phyloP scores from a whole-genome alignment of 2,113 vertebrate species.

The Sylvilagus bachmani region DNA sequence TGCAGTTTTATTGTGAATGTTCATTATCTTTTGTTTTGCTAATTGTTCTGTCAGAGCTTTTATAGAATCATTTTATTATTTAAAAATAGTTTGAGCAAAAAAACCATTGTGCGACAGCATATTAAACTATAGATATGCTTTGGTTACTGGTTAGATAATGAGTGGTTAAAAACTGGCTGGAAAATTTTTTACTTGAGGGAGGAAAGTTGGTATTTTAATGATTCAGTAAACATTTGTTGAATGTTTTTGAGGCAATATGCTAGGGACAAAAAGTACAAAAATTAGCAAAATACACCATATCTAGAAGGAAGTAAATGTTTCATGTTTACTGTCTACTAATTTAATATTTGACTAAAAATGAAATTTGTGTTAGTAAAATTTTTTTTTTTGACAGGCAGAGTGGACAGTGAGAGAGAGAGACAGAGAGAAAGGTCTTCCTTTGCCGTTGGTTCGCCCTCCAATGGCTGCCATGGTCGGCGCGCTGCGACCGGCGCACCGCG shows the following conservation, averaged over 20 bases:
- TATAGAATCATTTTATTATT: not conserved
- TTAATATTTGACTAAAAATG: slow-evolving; percentile 17
- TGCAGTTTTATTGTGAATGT: slow-evolving; percentile 32
- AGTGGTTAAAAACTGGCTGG: slow-evolving; percentile 26
- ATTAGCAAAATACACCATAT: slow-evolving; percentile 9
- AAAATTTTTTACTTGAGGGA: not conserved
- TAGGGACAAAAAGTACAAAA: not conserved
- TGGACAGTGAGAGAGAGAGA: too few species aligned
- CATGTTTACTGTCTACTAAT: slow-evolving; percentile 24
- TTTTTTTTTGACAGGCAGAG: too few species aligned
- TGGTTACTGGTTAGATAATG: slow-evolving; percentile 36
- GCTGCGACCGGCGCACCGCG: too few species aligned
- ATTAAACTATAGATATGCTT: slow-evolving; percentile 34
- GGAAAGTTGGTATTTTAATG: not conserved
- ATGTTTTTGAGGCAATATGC: not conserved
- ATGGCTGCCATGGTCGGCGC: too few species aligned
- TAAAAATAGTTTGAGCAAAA: not conserved
- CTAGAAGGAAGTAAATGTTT: slow-evolving; percentile 21
- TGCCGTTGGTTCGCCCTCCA: too few species aligned
- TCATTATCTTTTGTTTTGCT: slow-evolving; percentile 32
- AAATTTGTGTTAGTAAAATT: slow-evolving; percentile 50
- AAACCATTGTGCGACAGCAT: slow-evolving; percentile 35
- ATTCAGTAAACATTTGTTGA: slow-evolving; percentile 5
- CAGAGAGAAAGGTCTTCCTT: too few species aligned
- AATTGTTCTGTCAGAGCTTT: slow-evolving; percentile 16